A percentile compares a stretch with the other conserved stretches of the same genome.
Conservation (phyloP, 2,113 vertebrate species). For the Oreocharis arfaki region DNA sequence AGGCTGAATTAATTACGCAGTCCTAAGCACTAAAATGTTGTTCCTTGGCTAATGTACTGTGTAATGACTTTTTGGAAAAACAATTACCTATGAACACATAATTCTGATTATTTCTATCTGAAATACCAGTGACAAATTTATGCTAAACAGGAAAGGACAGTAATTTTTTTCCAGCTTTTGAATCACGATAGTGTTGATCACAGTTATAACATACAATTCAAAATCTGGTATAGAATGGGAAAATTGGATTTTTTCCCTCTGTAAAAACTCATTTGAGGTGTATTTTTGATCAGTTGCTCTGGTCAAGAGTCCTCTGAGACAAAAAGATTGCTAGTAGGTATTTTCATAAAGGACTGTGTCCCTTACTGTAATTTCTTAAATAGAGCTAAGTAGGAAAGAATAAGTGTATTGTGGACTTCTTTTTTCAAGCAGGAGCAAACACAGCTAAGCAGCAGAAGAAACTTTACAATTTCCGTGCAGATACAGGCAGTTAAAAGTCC, state of each 20-base stretch:
- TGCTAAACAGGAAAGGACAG: not conserved
- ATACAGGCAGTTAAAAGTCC: not conserved
- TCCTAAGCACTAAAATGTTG: not conserved
- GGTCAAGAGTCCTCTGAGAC: not conserved
- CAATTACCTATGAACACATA: not conserved
- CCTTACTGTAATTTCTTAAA: not conserved
- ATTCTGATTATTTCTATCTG: not conserved
- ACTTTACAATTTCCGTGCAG: not conserved
- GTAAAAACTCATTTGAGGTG: not conserved
- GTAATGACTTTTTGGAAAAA: not conserved
- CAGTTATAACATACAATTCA: not conserved
- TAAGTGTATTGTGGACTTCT: not conserved
- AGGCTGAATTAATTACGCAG: not conserved
- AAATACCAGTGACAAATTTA: not conserved
- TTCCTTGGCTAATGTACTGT: not conserved
- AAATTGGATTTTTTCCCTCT: not conserved
- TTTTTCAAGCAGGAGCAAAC: not conserved
- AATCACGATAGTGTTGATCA: not conserved
- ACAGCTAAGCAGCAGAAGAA: not conserved
- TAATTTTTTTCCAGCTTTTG: not conserved
- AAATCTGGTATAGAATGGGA: not conserved
- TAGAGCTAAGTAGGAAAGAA: not conserved
- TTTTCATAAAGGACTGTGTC: not conserved
- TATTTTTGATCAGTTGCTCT: not conserved
- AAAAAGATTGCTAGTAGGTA: not conserved